These are phyloP conservation scores for Tetanocera ferruginea DNA, from an alignment of 2,888 invertebrate species.

Conservation along the genomic window DNA sequence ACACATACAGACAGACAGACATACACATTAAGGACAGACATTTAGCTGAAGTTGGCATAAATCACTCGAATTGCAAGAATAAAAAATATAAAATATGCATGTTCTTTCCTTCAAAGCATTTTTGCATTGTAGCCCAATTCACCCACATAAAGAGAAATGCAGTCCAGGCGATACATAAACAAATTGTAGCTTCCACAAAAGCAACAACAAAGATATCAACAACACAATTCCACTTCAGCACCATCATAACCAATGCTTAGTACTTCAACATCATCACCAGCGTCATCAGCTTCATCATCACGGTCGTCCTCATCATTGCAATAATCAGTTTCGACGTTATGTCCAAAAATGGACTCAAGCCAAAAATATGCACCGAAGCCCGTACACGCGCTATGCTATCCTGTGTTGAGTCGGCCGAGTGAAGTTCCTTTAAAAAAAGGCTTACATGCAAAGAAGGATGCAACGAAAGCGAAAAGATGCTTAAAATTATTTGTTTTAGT, in stretches of 20 bases:
- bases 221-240: background rate
- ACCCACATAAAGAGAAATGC: slow-evolving; percentile 17
- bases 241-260: slow-evolving; percentile 5
- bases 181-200: background rate
- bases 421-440: background rate
- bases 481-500: background rate
- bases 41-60: slow-evolving; percentile 32
- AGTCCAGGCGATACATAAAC: slow-evolving; percentile 4
- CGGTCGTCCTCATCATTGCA: background rate
- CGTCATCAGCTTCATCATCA: slow-evolving; percentile 7
- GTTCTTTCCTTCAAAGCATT: slow-evolving; percentile 9
- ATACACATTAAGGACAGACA: slow-evolving; percentile 1
- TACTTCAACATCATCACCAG: slow-evolving; percentile 7
- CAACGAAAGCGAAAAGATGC: background rate
- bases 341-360: slow-evolving; percentile 29
- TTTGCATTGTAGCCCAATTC: slow-evolving; percentile 12
- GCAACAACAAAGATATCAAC: slow-evolving; percentile 4
- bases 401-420: too few relatives aligned
- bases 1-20: background rate
- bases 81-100: background rate
- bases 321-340: background rate
- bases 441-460: background rate
- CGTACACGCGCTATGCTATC: background rate
- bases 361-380: slow-evolving; percentile 7
- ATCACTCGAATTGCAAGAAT: slow-evolving; percentile 17